A percentile compares a stretch with the other conserved stretches of the same genome.
Conservation (phyloP, 2,113 vertebrate genomes). For the Pomatorhinus ruficollis region DNA sequence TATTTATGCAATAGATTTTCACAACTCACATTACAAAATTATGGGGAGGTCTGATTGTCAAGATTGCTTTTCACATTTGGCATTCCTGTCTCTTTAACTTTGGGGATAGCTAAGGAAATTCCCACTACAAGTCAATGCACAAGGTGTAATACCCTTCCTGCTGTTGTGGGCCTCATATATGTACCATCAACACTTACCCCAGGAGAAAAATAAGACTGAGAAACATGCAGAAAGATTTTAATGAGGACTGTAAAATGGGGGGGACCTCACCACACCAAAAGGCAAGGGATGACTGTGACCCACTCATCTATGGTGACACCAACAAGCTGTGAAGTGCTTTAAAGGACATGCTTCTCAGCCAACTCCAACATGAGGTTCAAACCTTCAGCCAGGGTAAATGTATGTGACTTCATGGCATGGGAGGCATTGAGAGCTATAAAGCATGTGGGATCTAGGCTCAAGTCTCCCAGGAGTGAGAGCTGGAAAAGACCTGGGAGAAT, state of each 20-base stretch:
- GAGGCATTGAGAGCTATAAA: background rate
- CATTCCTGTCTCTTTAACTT: background rate
- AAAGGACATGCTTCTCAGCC: background rate
- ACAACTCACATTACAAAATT: background rate
- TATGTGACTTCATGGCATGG: background rate
- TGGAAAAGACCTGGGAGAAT: background rate
- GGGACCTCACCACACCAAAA: background rate
- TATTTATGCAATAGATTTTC: background rate
- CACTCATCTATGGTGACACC: background rate
- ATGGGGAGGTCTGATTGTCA: background rate
- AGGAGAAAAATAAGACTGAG: background rate
- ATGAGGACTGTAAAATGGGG: background rate
- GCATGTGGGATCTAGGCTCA: background rate
- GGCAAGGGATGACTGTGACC: background rate
- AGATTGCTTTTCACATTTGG: background rate
- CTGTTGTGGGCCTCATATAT: background rate
- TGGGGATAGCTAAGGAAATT: background rate
- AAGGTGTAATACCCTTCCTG: background rate
- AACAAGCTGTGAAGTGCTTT: background rate
- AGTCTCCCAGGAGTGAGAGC: background rate
- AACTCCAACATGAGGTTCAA: background rate
- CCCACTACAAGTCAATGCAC: background rate
- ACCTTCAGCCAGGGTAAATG: background rate
- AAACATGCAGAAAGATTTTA: background rate
- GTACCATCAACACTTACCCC: background rate